Evolutionary conservation across 1,140 invertebrate species (phyloP).

Genomic region (Drosophila trapezifrons): DNA sequence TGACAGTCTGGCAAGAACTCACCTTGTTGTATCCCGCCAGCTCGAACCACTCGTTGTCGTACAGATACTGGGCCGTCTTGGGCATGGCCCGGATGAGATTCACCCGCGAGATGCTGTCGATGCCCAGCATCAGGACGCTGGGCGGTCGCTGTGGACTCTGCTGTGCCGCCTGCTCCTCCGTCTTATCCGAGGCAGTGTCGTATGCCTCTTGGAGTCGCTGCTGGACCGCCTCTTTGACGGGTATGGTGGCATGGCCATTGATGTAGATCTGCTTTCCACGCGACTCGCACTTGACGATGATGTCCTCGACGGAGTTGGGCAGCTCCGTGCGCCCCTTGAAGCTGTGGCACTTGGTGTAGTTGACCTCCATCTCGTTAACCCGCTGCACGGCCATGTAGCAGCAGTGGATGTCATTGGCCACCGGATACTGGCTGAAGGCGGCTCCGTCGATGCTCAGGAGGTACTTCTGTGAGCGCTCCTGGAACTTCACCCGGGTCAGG

Average conservation of each 20-base stretch:
- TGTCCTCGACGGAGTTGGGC: conserved; percentile 84
- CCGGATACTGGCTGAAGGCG: conserved; percentile 72
- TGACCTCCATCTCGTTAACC: conserved; percentile 43
- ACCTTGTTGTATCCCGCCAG: conserved; percentile 85
- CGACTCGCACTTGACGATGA: conserved; percentile 84
- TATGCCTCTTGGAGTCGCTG: conserved; percentile 45
- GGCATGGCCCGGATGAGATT: conserved; percentile 92
- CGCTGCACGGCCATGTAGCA: conserved; percentile 86
- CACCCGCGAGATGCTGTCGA: conserved; percentile 92
- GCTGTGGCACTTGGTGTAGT: conserved; percentile 75
- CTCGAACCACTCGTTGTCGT: conserved; percentile 86
- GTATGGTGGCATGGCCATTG: conserved; percentile 76
- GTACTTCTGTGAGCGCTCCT: conserved; percentile 57
- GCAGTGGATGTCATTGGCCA: conserved; percentile 81
- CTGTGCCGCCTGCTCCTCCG: not conserved
- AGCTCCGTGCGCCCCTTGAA: conserved; percentile 78
- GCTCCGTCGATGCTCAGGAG: conserved; percentile 66
- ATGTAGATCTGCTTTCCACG: conserved; percentile 68
- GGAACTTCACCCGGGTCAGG: conserved; percentile 84
- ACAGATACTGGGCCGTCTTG: conserved; percentile 88
- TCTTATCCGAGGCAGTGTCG: not conserved
- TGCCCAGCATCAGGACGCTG: conserved; percentile 90
- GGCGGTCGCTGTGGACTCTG: conserved; percentile 31
- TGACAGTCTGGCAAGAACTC: not conserved
- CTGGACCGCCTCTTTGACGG: conserved; percentile 55